Percentiles rank a stretch among this genome's conserved stretches.
phyloP scores from a whole-genome alignment of 2,797 vertebrate genomes.

The Myoxocephalus aenaeus region DNA sequence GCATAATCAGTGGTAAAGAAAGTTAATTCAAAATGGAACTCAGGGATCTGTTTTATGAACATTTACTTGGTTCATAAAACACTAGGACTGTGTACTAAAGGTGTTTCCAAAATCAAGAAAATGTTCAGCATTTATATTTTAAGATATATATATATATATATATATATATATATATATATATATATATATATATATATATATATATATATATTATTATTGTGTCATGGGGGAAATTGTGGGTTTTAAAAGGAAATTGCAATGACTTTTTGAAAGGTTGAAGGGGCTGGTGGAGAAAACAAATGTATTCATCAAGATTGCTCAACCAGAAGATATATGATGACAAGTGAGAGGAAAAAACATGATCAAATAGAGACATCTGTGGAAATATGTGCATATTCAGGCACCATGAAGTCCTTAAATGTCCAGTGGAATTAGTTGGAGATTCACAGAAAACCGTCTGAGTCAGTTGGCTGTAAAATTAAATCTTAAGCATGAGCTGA shows the following conservation, averaged over 20 bases:
- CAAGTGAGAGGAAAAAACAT: constrained; percentile 13
- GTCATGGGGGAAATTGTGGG: neutral
- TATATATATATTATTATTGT: neutral
- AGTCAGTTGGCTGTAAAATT: constrained; percentile 46
- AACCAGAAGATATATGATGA: constrained; percentile 2
- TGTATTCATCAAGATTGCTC: neutral
- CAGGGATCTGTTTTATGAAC: neutral
- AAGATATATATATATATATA: neutral
- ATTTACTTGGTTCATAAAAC: neutral
- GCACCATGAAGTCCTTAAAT: constrained; percentile 9
- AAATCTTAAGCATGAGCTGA: constrained; percentile 39
- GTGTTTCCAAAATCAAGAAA: neutral
- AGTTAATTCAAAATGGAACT: neutral
- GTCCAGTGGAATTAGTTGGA: constrained; percentile 31
- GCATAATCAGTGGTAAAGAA: neutral
- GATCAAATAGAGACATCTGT: constrained; percentile 11
- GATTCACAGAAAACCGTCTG: constrained; percentile 20
- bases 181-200: neutral
- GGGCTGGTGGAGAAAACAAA: neutral
- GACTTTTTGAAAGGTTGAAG: neutral
- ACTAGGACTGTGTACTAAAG: neutral
- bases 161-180: neutral
- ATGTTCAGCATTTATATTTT: neutral
- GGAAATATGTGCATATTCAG: constrained; percentile 13
- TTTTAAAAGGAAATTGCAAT: neutral